Base-by-base conservation (phyloP, 2,113 vertebrate genomes). In the Malurus elegans region DNA sequence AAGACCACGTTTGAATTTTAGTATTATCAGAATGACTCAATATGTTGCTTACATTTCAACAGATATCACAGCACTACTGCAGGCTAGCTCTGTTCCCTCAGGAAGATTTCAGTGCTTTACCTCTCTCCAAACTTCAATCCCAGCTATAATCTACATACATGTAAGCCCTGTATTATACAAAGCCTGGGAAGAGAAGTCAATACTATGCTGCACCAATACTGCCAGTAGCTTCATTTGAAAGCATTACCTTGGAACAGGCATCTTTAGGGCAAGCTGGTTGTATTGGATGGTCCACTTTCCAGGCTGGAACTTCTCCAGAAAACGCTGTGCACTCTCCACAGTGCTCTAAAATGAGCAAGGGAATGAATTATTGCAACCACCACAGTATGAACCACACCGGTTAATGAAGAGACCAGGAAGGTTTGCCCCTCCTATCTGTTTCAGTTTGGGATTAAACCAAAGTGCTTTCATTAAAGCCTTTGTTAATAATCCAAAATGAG, bases 211-310 rank as follows among this genome's bases (percentile, higher is more conserved):
- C 28, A 29, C 4, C 8, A 88, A 54, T 15, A 71, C 14, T 32
- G 40, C 14, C 44, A 78, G 45, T 5, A 31, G 57, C 70, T 51
- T 38, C 14, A 84, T 11, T 62, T 93, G 75, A 65, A 62, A 86
- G 67, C 14, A 47, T 86, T 97, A 99, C 99, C 99, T 99, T 31
- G 99, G 99, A 85, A 99, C 99, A 6, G 99, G 99, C 16, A 94
- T 95, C 95, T 97, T 98, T 36, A 98, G 96, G 70, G 96, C 96
- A 53, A 99, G 98, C 42, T 96, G 97, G 75, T 98, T 98, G 93
- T 98, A 99, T 7, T 98, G 98, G 84, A 99, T 98, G 45, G 91
- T 97, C 99, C 99, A 99, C 86, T 98, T 99, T 79, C 99, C 98
- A 40, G 98, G 97, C 40, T 98, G 97, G 85, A 98, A 98, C 80